These are phyloP conservation scores for Chrysotoxum bicinctum DNA, from an alignment of 2,888 invertebrate species.

Conservation along the genomic window DNA sequence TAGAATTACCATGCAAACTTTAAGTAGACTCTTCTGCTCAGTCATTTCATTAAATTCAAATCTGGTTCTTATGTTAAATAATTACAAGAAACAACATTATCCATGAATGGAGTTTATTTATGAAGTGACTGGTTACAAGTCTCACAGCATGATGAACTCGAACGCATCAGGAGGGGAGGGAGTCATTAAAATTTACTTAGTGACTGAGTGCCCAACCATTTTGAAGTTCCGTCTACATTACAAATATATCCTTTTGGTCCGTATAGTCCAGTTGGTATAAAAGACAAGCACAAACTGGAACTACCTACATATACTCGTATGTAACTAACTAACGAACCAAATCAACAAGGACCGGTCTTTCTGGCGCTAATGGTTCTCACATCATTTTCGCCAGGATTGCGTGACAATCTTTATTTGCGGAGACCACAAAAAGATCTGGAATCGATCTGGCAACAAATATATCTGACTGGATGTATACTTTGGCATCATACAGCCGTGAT, in stretches of 20 bases:
- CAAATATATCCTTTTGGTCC: constrained; percentile 20
- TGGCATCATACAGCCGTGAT: not conserved
- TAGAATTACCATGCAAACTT: constrained; percentile 28
- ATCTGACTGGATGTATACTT: too few relatives aligned
- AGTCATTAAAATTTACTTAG: constrained; percentile 67
- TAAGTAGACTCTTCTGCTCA: constrained; percentile 7
- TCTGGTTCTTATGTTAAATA: constrained; percentile 21
- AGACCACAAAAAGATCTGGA: constrained; percentile 1
- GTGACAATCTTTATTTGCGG: constrained; percentile 61
- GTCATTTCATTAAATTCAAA: constrained; percentile 35
- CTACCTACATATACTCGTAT: too few relatives aligned
- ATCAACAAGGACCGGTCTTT: constrained; percentile 50
- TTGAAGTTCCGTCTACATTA: constrained; percentile 6
- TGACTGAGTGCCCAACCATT: constrained; percentile 48
- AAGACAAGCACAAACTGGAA: not conserved
- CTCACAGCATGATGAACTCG: constrained; percentile 4
- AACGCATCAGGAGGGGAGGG: constrained; percentile 13
- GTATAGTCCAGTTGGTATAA: not conserved
- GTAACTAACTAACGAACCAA: not conserved
- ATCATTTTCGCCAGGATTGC: constrained; percentile 60
- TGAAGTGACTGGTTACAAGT: constrained; percentile 44
- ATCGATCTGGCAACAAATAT: not conserved
- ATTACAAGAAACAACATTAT: constrained; percentile 22
- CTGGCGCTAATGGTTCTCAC: constrained; percentile 71
- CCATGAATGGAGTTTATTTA: constrained; percentile 53